Percentiles rank a stretch among this genome's conserved stretches.
Conservation (phyloP, 1,140 invertebrate species). For the Calosoma granatense region DNA sequence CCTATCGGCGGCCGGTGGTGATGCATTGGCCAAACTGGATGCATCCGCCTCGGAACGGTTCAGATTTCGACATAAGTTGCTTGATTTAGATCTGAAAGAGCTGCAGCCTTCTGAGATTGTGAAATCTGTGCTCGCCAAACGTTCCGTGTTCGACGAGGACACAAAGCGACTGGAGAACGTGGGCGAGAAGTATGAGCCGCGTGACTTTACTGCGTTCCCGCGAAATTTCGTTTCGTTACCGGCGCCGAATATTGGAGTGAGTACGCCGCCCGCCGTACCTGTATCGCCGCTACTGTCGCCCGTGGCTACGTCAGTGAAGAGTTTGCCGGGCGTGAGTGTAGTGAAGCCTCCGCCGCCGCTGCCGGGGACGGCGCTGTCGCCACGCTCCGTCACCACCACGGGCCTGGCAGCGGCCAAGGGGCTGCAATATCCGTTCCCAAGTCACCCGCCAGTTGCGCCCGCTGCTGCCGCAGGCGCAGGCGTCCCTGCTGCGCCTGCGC, state of each 20-base stretch:
- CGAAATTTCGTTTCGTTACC: not conserved
- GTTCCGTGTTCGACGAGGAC: slow-evolving; percentile 93
- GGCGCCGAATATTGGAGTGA: slow-evolving; percentile 26
- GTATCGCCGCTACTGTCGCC: slow-evolving; percentile 16
- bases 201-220: slow-evolving; percentile 42
- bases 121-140: slow-evolving; percentile 80
- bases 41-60: slow-evolving; percentile 40
- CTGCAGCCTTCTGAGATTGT: slow-evolving; percentile 89
- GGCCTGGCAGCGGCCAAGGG: slow-evolving; percentile 38
- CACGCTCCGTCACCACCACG: slow-evolving; percentile 13
- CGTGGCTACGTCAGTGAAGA: slow-evolving; percentile 21
- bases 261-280: slow-evolving; percentile 17
- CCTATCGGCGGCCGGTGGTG: slow-evolving; percentile 44
- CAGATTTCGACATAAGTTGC: slow-evolving; percentile 45
- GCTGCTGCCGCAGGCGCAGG: slow-evolving; percentile 20
- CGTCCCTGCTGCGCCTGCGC: slow-evolving; percentile 27
- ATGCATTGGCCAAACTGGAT: slow-evolving; percentile 46
- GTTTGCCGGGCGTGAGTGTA: slow-evolving; percentile 11
- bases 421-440: slow-evolving; percentile 72
- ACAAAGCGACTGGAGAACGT: slow-evolving; percentile 84
- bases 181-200: slow-evolving; percentile 74
- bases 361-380: not conserved
- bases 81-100: slow-evolving; percentile 55
- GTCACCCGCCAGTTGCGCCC: slow-evolving; percentile 48
- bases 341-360: slow-evolving; percentile 15